Conservation (phyloP, 2,888 invertebrate genomes). For the Pammene fasciana region DNA sequence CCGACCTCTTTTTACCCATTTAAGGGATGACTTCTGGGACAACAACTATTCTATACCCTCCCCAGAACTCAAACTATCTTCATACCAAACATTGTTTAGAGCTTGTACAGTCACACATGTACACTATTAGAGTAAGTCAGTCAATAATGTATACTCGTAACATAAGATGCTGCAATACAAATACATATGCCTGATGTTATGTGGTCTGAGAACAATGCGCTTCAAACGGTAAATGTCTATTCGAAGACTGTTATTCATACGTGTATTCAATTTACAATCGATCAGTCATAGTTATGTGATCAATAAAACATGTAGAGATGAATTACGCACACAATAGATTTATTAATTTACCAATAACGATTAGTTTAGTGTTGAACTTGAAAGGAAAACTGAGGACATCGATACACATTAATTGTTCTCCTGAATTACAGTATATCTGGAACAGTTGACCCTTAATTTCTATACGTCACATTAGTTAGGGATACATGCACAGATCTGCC, state of each 20-base stretch:
- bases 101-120: too few species aligned
- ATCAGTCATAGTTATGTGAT: conserved; percentile 21
- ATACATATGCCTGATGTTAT: conserved; percentile 1
- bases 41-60: too few species aligned
- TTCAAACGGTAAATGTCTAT: conserved; percentile 24
- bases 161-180: conserved; percentile 20
- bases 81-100: too few species aligned
- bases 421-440: neutral
- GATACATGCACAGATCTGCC: too few species aligned
- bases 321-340: neutral
- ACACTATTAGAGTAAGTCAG: too few species aligned
- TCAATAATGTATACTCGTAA: neutral
- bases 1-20: too few species aligned
- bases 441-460: neutral
- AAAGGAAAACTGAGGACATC: neutral
- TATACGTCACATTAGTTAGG: neutral
- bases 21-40: too few species aligned
- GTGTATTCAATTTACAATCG: conserved; percentile 28
- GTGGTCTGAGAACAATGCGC: conserved; percentile 17
- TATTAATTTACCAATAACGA: neutral
- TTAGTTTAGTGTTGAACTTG: too few species aligned
- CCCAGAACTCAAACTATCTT: too few species aligned
- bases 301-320: conserved; percentile 6
- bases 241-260: conserved; percentile 25
- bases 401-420: too few species aligned